phyloP scores from a whole-genome alignment of 2,797 vertebrate species.

The Naso thynnoides region DNA sequence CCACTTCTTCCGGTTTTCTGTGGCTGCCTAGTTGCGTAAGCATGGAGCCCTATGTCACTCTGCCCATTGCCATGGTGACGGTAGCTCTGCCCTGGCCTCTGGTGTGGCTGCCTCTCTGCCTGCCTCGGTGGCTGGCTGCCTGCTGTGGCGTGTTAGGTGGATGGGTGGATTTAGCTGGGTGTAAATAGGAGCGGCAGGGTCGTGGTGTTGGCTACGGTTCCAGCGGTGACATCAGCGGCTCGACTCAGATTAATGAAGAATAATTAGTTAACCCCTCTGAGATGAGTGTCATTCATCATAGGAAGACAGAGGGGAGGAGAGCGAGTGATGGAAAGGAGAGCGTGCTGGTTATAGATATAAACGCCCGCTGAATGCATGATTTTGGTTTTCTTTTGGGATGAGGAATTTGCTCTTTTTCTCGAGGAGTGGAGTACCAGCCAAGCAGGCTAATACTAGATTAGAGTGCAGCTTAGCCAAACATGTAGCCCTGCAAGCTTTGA shows the following conservation, averaged over 20 bases:
- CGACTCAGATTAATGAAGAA: constrained; percentile 79
- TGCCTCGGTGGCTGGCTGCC: constrained; percentile 19
- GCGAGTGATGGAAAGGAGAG: constrained; percentile 30
- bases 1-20: constrained; percentile 50
- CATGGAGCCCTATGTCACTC: constrained; percentile 48
- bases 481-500: constrained; percentile 20
- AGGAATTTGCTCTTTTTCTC: constrained; percentile 40
- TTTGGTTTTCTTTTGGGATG: constrained; percentile 39
- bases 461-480: constrained; percentile 26
- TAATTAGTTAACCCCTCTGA: constrained; percentile 73
- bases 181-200: constrained; percentile 29
- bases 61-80: constrained; percentile 75
- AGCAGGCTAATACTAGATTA: constrained; percentile 76
- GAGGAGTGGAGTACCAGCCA: constrained; percentile 56
- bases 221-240: constrained; percentile 57
- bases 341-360: constrained; percentile 38
- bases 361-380: constrained; percentile 63
- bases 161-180: constrained; percentile 45
- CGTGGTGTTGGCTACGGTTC: constrained; percentile 11
- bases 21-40: constrained; percentile 65
- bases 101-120: constrained; percentile 28
- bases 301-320: constrained; percentile 28
- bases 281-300: constrained; percentile 80
- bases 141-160: constrained; percentile 24
- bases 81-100: constrained; percentile 32